A percentile compares a stretch with the other conserved stretches of the same genome.
These are phyloP conservation scores for Octodonta nipae DNA, from an alignment of 2,888 invertebrate genomes.

Conservation along the genomic window DNA sequence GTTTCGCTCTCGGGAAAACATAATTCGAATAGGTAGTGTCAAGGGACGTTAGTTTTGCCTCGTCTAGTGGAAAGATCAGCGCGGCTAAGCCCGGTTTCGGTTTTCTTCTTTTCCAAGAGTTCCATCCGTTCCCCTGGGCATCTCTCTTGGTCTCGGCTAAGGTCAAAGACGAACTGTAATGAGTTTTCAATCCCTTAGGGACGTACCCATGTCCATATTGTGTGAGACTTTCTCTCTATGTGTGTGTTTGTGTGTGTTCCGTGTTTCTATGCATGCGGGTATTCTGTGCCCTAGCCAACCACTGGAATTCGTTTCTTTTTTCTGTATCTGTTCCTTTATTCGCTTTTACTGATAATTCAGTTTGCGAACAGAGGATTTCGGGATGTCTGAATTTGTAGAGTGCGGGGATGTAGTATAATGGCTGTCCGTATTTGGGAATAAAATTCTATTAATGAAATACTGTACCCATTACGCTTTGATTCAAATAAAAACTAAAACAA, in stretches of 20 bases:
- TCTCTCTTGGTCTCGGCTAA: conserved; percentile 27
- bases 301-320: conserved; percentile 7
- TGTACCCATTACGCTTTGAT: too few species aligned
- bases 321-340: conserved; percentile 11
- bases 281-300: too few species aligned
- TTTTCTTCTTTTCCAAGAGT: conserved; percentile 25
- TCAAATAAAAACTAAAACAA: too few species aligned
- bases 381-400: too few species aligned
- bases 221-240: conserved; percentile 12
- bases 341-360: conserved; percentile 13
- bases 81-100: conserved; percentile 9
- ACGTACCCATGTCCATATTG: conserved; percentile 27
- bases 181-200: conserved; percentile 35
- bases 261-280: too few species aligned
- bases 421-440: too few species aligned
- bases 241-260: too few species aligned
- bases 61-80: conserved; percentile 12
- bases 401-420: too few species aligned
- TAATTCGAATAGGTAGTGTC: conserved; percentile 12
- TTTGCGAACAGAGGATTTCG: conserved; percentile 8
- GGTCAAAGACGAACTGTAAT: conserved; percentile 36
- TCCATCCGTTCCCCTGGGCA: conserved; percentile 18
- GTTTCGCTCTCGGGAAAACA: conserved; percentile 4
- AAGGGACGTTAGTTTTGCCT: conserved; percentile 16
- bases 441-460: too few species aligned